Evolutionary conservation across 2,888 invertebrate species (phyloP), one percentile per base, ranked within the genome.

Genomic region (Choristoneura rosaceana): DNA sequence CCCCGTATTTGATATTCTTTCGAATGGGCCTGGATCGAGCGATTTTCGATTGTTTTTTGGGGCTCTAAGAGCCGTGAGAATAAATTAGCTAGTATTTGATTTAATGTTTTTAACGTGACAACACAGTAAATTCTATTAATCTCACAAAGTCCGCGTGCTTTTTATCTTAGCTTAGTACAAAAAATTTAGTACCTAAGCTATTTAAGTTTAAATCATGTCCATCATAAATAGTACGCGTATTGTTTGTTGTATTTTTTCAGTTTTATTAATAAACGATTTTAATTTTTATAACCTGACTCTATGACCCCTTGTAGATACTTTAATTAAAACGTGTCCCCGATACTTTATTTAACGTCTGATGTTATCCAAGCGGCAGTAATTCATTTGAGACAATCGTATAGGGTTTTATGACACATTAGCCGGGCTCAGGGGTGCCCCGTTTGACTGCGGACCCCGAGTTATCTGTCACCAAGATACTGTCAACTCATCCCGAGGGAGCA

Each of bases 331-430:
- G 47, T 43, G 17, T 65, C 64, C 71, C 63, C 52, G 70, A 63
- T 69, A 58, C 43, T 69, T 73, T 73, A 73, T 73, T 73, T 45
- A 71, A 64, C 65, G 59, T 55, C 59, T 10, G 70, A 74, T 69
- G n/a, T 43, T 73, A 73, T 73, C 69, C 61, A 74, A 64, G 69
- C 74, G 62, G 78, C 81, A 81, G 84, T 88, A 86, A 87, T 85
- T 89, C 87, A 88, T 85, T 84, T 82, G 89, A 87, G 87, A 89
- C 90, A 88, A 91, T 91, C 85, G 87, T 86, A 84, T 87, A 84
- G 83, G 88, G 90, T 89, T 90, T 92, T 93, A 92, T 92, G 92
- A 92, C 90, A 89, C 91, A 91, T 93, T 91, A 91, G 85, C 79
- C 76, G 76, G 62, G 81, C 78, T 79, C 77, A 78, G 82, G 86